Percentiles rank a stretch among this genome's conserved stretches.
phyloP scores from a whole-genome alignment of 2,888 invertebrate genomes.

The Chirona hameri region DNA sequence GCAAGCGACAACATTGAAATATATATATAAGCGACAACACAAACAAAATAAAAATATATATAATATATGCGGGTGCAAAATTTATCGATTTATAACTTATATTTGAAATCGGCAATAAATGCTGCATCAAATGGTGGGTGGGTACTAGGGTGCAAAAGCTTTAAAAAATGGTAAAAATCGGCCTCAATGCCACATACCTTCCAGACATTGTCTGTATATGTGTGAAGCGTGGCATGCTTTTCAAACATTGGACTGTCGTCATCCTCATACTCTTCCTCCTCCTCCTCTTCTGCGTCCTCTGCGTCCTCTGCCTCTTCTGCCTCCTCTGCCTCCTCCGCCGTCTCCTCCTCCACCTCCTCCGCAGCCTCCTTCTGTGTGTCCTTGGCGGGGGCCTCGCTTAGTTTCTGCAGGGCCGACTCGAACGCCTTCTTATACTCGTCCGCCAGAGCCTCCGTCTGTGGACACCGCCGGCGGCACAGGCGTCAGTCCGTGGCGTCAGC shows the following conservation, averaged over 20 bases:
- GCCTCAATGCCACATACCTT: neutral
- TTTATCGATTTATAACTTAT: too few relatives aligned
- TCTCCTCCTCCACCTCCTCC: neutral
- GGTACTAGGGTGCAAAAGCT: too few relatives aligned
- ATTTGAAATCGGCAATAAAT: too few relatives aligned
- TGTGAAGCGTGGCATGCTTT: neutral
- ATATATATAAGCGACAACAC: too few relatives aligned
- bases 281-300: neutral
- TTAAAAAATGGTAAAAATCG: too few relatives aligned
- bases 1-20: too few relatives aligned
- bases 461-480: neutral
- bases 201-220: neutral
- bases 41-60: too few relatives aligned
- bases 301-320: neutral
- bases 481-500: neutral
- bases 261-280: neutral
- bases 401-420: neutral
- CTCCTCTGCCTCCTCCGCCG: neutral
- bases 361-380: neutral
- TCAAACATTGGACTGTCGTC: neutral
- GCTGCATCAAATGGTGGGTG: too few relatives aligned
- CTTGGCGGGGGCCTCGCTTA: neutral
- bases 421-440: neutral
- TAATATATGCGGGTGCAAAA: too few relatives aligned
- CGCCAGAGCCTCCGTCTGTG: neutral